Evolutionary conservation across 2,113 vertebrate genomes (phyloP).

Genomic region (Ranitomeya variabilis): DNA sequence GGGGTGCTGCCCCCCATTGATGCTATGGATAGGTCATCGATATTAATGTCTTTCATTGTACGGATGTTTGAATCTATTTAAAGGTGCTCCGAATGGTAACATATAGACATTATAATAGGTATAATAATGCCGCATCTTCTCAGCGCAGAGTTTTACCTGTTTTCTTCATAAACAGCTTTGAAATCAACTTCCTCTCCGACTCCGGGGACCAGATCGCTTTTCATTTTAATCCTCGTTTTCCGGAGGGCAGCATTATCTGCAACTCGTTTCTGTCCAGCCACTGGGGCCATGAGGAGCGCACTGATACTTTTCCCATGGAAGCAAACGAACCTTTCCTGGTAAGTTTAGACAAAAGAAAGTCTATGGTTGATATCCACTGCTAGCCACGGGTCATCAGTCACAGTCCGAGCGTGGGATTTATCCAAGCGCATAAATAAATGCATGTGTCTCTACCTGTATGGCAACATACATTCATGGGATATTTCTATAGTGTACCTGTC

Average conservation of each 20-base stretch:
- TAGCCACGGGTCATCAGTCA: no score
- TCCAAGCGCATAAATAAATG: no score
- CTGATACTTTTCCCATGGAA: constrained; percentile 68
- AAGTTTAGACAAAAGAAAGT: constrained; percentile 13
- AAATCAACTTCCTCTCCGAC: constrained; percentile 78
- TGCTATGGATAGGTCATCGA: no score
- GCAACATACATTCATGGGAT: no score
- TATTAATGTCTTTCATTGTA: no score
- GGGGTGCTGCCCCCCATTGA: no score
- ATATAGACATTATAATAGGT: background rate
- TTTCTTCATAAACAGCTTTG: constrained; percentile 71
- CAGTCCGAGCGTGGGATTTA: no score
- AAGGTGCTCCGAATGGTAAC: no score
- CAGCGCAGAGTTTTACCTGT: background rate
- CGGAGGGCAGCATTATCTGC: constrained; percentile 72
- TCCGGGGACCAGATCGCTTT: constrained; percentile 74
- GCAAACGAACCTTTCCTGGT: constrained; percentile 79
- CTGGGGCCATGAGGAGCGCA: constrained; percentile 79
- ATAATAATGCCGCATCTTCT: background rate
- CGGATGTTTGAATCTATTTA: no score
- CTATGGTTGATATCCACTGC: background rate
- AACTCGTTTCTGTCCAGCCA: constrained; percentile 73
- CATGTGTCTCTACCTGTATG: no score
- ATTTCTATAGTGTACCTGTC: no score
- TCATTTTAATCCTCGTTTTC: constrained; percentile 77